These are phyloP conservation scores for Elymnias hypermnestra DNA, from an alignment of 1,140 invertebrate genomes.

Conservation along the genomic window DNA sequence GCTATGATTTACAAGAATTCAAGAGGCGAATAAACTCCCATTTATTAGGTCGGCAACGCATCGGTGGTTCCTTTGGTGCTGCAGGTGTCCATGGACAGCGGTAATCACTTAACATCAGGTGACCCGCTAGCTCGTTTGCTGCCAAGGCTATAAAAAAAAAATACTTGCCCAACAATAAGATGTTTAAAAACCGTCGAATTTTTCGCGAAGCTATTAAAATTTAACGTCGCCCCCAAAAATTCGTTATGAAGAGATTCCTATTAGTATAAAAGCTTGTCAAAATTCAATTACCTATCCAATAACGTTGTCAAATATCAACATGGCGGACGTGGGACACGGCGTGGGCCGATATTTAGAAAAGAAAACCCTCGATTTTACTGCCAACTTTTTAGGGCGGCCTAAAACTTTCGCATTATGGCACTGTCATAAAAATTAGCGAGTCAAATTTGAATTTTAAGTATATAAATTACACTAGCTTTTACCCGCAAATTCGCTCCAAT, in stretches of 20 bases:
- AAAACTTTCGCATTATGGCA: slow-evolving; percentile 3
- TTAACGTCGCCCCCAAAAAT: slow-evolving; percentile 25
- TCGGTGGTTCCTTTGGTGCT: no score
- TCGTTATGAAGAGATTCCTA: slow-evolving; percentile 38
- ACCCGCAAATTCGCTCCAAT: not conserved
- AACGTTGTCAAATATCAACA: slow-evolving; percentile 39
- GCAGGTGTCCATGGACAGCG: no score
- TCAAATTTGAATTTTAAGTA: no score
- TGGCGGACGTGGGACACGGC: slow-evolving; percentile 5
- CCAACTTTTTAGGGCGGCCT: slow-evolving; percentile 2
- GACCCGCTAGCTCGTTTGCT: no score
- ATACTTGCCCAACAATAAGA: no score
- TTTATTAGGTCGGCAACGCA: no score
- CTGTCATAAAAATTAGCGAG: not conserved
- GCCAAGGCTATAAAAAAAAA: no score
- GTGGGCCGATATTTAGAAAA: slow-evolving; percentile 12
- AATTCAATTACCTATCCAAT: slow-evolving; percentile 57
- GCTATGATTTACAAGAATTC: no score
- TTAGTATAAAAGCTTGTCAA: slow-evolving; percentile 48
- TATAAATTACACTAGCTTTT: not conserved
- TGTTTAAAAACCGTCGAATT: not conserved
- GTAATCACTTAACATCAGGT: no score
- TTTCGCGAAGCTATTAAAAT: slow-evolving; percentile 24
- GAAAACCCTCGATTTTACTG: slow-evolving; percentile 6
- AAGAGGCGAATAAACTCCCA: no score